Evolutionary conservation across 2,888 invertebrate genomes (phyloP).

Genomic region (Pimpla rufipes): DNA sequence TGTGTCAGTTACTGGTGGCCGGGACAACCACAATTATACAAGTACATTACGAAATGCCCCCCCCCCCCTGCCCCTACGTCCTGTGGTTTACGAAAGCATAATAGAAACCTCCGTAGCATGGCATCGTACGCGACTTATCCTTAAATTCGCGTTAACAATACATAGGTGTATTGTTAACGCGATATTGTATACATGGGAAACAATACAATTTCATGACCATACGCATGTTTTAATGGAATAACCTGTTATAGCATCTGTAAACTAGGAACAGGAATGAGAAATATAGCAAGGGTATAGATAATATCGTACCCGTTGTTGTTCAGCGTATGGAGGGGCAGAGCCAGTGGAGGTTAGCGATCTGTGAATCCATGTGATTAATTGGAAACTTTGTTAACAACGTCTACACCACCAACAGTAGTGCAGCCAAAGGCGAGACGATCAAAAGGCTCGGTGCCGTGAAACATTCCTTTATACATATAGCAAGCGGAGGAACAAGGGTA

Average conservation of each 20-base stretch:
- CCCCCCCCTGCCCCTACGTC: too few species aligned
- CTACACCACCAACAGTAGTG: not conserved
- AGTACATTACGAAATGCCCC: too few species aligned
- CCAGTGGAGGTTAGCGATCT: not conserved
- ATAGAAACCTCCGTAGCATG: too few species aligned
- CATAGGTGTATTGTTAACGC: not conserved
- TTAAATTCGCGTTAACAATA: not conserved
- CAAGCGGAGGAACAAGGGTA: not conserved
- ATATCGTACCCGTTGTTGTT: not conserved
- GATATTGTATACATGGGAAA: not conserved
- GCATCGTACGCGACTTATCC: not conserved
- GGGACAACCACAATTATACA: too few species aligned
- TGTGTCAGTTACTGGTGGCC: too few species aligned
- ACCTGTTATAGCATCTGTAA: not conserved
- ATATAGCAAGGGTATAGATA: not conserved
- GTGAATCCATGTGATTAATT: constrained; percentile 21
- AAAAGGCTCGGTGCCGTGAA: not conserved
- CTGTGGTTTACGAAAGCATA: too few species aligned
- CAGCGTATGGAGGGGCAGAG: not conserved
- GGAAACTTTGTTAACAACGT: constrained; percentile 28
- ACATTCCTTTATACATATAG: not conserved
- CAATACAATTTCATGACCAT: not conserved
- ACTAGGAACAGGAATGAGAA: not conserved
- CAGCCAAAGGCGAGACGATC: not conserved
- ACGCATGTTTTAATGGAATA: constrained; percentile 11